Conservation (phyloP, 2,113 vertebrate genomes). For the Strix aluco region DNA sequence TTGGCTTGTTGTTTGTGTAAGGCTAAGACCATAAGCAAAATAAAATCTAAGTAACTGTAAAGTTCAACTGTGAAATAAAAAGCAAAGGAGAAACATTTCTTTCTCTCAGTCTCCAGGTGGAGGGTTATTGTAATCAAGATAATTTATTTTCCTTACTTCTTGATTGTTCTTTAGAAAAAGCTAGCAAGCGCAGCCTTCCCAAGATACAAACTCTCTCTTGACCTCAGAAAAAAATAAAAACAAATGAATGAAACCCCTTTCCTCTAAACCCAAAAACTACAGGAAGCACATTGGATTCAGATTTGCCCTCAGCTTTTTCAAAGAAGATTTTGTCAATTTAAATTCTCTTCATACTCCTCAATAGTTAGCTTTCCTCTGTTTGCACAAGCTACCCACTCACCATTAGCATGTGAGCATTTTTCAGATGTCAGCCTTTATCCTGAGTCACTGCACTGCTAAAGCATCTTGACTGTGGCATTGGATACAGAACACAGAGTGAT, state of each 20-base stretch:
- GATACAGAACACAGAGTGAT: background rate
- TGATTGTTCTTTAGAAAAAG: background rate
- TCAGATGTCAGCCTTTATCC: background rate
- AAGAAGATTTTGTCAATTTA: background rate
- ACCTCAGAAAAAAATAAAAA: background rate
- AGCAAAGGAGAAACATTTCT: background rate
- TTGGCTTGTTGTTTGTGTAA: background rate
- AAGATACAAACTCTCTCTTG: background rate
- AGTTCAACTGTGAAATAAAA: background rate
- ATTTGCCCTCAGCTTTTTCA: background rate
- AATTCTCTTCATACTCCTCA: background rate
- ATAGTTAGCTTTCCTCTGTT: background rate
- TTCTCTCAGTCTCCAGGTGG: background rate
- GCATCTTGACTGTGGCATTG: background rate
- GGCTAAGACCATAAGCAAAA: conserved; percentile 24
- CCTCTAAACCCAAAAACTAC: background rate
- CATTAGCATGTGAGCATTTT: conserved; percentile 12
- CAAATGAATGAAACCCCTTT: background rate
- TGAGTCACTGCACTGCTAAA: background rate
- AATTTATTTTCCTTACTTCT: background rate
- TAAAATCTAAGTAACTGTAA: background rate
- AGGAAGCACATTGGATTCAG: background rate
- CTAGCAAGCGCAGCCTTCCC: background rate
- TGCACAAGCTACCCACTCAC: background rate
- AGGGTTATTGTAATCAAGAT: background rate